Conservation (phyloP, 2,797 vertebrate genomes). For the Pristis pectinata region DNA sequence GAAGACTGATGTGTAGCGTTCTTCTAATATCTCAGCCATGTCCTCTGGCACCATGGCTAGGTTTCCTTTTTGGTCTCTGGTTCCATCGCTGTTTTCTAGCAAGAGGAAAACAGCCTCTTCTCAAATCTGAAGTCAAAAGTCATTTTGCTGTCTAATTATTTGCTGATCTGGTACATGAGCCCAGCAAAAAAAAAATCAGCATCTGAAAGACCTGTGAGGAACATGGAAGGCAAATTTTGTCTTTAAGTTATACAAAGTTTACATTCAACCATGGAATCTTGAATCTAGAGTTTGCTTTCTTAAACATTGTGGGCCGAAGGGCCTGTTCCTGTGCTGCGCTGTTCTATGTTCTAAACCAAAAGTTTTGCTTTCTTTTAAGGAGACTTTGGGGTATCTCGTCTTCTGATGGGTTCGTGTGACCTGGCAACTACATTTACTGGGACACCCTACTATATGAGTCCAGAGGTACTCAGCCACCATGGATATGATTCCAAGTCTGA, state of each 20-base stretch:
- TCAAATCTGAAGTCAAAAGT: neutral
- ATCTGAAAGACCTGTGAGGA: neutral
- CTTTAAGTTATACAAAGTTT: neutral
- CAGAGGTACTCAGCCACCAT: slow-evolving; percentile 71
- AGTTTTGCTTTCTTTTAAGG: slow-evolving; percentile 51
- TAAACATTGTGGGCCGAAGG: too few species aligned
- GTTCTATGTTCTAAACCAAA: too few species aligned
- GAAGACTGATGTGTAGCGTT: too few species aligned
- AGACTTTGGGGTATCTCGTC: slow-evolving; percentile 77
- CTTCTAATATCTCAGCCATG: too few species aligned
- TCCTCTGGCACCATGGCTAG: too few species aligned
- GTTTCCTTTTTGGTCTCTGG: too few species aligned
- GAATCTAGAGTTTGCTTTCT: neutral
- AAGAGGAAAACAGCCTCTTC: too few species aligned
- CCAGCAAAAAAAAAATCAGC: neutral
- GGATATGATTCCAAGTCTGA: slow-evolving; percentile 79
- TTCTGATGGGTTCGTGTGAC: slow-evolving; percentile 76
- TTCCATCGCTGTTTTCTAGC: too few species aligned
- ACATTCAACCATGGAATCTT: neutral
- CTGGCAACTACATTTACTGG: slow-evolving; percentile 77
- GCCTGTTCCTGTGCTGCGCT: too few species aligned
- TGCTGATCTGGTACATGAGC: neutral
- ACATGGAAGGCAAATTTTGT: neutral
- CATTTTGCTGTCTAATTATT: neutral
- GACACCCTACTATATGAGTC: slow-evolving; percentile 80